phyloP scores from a whole-genome alignment of 2,888 invertebrate genomes.

The Parascotia fuliginaria region DNA sequence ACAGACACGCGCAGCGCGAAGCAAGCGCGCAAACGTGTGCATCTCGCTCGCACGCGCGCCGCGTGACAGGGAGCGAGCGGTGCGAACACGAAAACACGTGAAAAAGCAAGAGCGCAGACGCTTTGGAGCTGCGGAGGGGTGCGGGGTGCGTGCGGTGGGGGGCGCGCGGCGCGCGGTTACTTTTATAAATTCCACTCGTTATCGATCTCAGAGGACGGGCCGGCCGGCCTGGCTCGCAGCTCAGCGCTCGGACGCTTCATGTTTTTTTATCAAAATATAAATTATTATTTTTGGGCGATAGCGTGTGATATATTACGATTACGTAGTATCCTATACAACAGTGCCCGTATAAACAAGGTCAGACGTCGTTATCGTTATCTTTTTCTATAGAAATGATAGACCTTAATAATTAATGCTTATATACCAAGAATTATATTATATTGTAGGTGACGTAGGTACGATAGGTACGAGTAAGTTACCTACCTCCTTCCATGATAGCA shows the following conservation, averaged over 20 bases:
- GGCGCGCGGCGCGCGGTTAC: conserved; percentile 29
- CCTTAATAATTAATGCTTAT: no score
- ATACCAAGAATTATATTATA: no score
- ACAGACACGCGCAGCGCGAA: conserved; percentile 77
- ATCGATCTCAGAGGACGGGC: conserved; percentile 53
- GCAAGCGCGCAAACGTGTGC: conserved; percentile 59
- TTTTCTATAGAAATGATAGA: no score
- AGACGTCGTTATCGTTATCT: no score
- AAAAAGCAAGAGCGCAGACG: conserved; percentile 79
- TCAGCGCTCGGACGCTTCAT: not conserved
- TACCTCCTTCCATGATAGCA: no score
- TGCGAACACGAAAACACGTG: conserved; percentile 58
- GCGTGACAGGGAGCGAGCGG: conserved; percentile 37
- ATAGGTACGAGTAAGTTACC: no score
- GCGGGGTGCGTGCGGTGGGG: conserved; percentile 18
- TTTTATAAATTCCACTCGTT: conserved; percentile 62
- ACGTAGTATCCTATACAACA: no score
- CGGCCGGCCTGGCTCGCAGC: not conserved
- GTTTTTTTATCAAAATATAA: conserved; percentile 13
- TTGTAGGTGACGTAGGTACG: no score
- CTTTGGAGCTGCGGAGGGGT: conserved; percentile 38
- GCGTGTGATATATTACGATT: no score
- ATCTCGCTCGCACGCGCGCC: conserved; percentile 55
- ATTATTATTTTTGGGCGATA: conserved; percentile 17
- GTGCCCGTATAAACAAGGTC: no score